These are phyloP conservation scores for Linyphia triangularis DNA, from an alignment of 2,888 invertebrate species.

Conservation along the genomic window DNA sequence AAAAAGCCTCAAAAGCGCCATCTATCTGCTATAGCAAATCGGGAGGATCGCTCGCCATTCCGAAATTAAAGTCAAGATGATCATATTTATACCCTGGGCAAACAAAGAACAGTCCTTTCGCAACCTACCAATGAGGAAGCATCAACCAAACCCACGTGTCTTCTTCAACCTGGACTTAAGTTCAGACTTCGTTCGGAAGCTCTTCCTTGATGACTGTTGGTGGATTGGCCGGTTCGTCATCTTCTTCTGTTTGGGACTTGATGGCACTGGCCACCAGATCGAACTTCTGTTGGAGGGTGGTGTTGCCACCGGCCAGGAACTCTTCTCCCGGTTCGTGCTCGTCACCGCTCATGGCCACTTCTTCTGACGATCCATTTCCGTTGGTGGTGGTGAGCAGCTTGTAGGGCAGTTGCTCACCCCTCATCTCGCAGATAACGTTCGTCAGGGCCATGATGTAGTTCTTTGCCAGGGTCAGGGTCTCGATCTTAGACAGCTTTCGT, in stretches of 20 bases:
- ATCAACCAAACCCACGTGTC: conserved; percentile 4
- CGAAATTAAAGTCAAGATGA: background rate
- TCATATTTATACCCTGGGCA: background rate
- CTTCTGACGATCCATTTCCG: background rate
- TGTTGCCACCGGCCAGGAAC: conserved; percentile 13
- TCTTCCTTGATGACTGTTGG: conserved; percentile 3
- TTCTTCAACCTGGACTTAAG: background rate
- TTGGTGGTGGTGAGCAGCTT: conserved; percentile 55
- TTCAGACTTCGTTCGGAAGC: background rate
- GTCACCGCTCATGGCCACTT: conserved; percentile 25
- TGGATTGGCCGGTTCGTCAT: background rate
- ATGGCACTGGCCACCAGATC: conserved; percentile 6
- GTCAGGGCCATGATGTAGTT: conserved; percentile 94
- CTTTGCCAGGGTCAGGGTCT: conserved; percentile 91
- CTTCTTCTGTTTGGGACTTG: background rate
- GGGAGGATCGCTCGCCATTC: conserved; percentile 18
- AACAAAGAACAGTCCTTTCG: background rate
- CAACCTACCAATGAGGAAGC: too few relatives aligned
- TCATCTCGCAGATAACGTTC: conserved; percentile 86
- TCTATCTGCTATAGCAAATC: conserved; percentile 7
- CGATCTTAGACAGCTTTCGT: conserved; percentile 91
- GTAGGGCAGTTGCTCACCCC: conserved; percentile 72
- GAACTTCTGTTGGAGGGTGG: background rate
- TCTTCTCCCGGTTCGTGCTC: conserved; percentile 38
- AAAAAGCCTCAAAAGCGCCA: background rate